These are phyloP conservation scores for Eubasilissa splendida DNA, from an alignment of 2,888 invertebrate genomes.

Conservation along the genomic window DNA sequence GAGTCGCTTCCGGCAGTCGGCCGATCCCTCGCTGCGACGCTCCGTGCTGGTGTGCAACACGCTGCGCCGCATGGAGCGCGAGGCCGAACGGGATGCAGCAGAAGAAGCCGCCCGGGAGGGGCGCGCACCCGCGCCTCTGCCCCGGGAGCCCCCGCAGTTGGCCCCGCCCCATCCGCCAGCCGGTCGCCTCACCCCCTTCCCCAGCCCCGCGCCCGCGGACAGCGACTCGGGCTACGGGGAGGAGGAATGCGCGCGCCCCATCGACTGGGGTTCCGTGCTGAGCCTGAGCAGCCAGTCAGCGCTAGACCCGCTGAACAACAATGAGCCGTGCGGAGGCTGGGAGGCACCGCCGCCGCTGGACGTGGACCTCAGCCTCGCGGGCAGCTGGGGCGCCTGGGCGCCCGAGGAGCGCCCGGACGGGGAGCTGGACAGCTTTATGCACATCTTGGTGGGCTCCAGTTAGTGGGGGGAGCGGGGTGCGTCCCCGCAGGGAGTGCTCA, in stretches of 20 bases:
- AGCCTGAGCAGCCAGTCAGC: constrained; percentile 90
- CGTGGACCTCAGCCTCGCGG: constrained; percentile 49
- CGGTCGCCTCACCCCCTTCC: constrained; percentile 54
- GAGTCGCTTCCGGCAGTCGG: constrained; percentile 88
- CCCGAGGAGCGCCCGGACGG: constrained; percentile 61
- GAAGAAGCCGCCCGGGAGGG: constrained; percentile 71
- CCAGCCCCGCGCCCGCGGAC: constrained; percentile 47
- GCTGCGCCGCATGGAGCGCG: constrained; percentile 88
- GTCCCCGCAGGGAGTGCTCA: constrained; percentile 50
- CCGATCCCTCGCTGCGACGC: constrained; percentile 90
- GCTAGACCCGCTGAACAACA: constrained; percentile 82
- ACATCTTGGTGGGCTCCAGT: constrained; percentile 80
- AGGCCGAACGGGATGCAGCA: constrained; percentile 83
- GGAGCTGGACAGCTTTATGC: constrained; percentile 62
- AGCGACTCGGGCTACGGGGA: constrained; percentile 77
- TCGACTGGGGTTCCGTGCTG: constrained; percentile 93
- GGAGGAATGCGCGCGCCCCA: constrained; percentile 78
- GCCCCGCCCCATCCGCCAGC: constrained; percentile 59
- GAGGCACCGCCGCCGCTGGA: constrained; percentile 45
- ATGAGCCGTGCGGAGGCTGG: constrained; percentile 68
- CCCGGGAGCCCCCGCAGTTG: constrained; percentile 63
- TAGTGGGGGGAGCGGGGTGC: constrained; percentile 68
- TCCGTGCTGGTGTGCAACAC: constrained; percentile 96
- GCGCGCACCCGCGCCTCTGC: constrained; percentile 65
- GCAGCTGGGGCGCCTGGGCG: constrained; percentile 60